Evolutionary conservation across 2,113 vertebrate genomes (phyloP).

Genomic region (Bufo bufo): DNA sequence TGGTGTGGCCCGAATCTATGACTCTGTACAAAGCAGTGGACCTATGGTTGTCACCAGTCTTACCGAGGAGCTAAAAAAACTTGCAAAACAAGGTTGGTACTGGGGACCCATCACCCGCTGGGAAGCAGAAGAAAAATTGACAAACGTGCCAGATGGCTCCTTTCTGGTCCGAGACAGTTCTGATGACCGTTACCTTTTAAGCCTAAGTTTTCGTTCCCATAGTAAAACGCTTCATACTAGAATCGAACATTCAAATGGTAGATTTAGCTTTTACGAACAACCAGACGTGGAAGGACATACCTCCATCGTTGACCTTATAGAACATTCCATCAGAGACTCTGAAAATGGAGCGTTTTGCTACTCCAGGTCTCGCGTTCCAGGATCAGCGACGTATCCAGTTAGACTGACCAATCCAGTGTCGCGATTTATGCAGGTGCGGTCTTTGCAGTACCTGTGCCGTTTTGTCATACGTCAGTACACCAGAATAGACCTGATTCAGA

Average conservation of each 20-base stretch:
- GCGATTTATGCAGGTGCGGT: slow-evolving; percentile 98
- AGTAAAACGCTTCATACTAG: slow-evolving; percentile 96
- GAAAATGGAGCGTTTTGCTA: slow-evolving; percentile 98
- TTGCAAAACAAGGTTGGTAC: slow-evolving; percentile 98
- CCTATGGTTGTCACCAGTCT: slow-evolving; percentile 95
- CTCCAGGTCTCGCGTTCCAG: slow-evolving; percentile 94
- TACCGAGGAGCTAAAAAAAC: slow-evolving; percentile 96
- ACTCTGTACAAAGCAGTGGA: slow-evolving; percentile 93
- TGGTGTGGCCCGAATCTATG: slow-evolving; percentile 91
- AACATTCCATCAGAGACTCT: slow-evolving; percentile 97
- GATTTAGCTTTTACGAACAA: slow-evolving; percentile 98
- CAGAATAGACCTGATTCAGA: slow-evolving; percentile 97
- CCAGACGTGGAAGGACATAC: slow-evolving; percentile 97
- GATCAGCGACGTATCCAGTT: slow-evolving; percentile 94
- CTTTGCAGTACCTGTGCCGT: slow-evolving; percentile 96
- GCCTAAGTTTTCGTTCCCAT: slow-evolving; percentile 96
- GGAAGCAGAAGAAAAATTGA: slow-evolving; percentile 96
- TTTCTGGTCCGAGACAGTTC: slow-evolving; percentile 97
- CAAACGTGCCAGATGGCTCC: slow-evolving; percentile 90
- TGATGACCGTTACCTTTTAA: slow-evolving; percentile 94
- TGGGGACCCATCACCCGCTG: slow-evolving; percentile 98
- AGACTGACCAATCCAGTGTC: slow-evolving; percentile 95
- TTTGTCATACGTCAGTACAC: slow-evolving; percentile 99
- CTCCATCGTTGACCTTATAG: slow-evolving; percentile 96
- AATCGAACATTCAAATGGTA: slow-evolving; percentile 96